Percentiles rank a stretch among this genome's conserved stretches.
These are phyloP conservation scores for Ostrea edulis DNA, from an alignment of 1,140 invertebrate genomes.

Conservation along the genomic window DNA sequence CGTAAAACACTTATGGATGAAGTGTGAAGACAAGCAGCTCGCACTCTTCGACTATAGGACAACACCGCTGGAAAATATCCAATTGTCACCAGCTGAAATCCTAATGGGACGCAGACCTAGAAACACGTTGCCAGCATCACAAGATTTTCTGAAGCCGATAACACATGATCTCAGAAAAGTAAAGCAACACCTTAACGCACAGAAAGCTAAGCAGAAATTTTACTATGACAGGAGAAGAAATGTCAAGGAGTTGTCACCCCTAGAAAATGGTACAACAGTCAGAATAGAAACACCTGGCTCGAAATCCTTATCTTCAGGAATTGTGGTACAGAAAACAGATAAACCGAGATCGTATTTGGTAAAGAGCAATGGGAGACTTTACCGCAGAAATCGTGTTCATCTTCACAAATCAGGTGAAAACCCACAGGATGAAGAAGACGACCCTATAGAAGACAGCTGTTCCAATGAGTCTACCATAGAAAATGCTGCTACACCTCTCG, in stretches of 20 bases:
- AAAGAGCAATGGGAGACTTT: constrained; percentile 23
- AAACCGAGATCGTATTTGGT: constrained; percentile 44
- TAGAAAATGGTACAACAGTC: constrained; percentile 19
- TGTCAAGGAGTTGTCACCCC: constrained; percentile 45
- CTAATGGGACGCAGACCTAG: too few relatives aligned
- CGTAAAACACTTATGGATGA: too few relatives aligned
- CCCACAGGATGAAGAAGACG: not conserved
- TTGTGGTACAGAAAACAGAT: constrained; percentile 9
- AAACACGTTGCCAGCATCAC: too few relatives aligned
- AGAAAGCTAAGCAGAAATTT: too few relatives aligned
- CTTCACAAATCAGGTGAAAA: constrained; percentile 23
- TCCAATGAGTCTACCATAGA: not conserved
- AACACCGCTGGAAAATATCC: too few relatives aligned
- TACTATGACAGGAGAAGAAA: constrained; percentile 53
- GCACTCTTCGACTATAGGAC: too few relatives aligned
- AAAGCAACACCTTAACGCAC: constrained; percentile 47
- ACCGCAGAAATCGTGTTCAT: constrained; percentile 34
- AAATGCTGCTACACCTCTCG: not conserved
- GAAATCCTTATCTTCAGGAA: constrained; percentile 13
- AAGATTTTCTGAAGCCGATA: too few relatives aligned
- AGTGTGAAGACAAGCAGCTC: too few relatives aligned
- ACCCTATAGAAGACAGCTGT: not conserved
- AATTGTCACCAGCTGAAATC: too few relatives aligned
- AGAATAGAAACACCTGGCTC: constrained; percentile 38
- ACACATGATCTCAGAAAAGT: constrained; percentile 49